Conservation (phyloP, 1,140 invertebrate species). For the Dreissena rostriformis region DNA sequence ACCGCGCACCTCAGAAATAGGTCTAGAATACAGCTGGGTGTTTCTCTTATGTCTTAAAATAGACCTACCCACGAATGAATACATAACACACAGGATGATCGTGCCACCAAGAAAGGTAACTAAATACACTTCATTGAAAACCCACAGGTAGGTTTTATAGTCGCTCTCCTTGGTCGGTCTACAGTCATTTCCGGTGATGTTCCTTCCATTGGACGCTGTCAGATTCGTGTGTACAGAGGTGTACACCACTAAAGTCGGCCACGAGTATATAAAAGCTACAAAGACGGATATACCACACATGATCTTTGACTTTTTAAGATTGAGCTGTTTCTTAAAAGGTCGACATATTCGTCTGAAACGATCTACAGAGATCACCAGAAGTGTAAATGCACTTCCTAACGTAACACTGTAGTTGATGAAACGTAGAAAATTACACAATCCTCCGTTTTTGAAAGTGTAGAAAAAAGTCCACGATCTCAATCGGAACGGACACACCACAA, state of each 20-base stretch:
- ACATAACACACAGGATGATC: conserved; percentile 1
- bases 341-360: conserved; percentile 64
- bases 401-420: conserved; percentile 49
- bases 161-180: conserved; percentile 1
- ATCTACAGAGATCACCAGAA: conserved; percentile 63
- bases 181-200: conserved; percentile 9
- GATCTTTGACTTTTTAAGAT: conserved; percentile 6
- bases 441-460: conserved; percentile 50
- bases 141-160: conserved; percentile 9
- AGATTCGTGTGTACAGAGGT: neutral
- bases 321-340: conserved; percentile 57
- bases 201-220: neutral
- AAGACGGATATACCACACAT: conserved; percentile 11
- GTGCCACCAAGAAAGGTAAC: conserved; percentile 1
- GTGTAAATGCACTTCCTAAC: conserved; percentile 56
- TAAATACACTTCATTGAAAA: conserved; percentile 25
- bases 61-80: conserved; percentile 2
- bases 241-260: conserved; percentile 13
- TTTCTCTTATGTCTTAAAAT: neutral
- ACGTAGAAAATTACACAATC: conserved; percentile 58
- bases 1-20: too few relatives aligned
- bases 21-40: neutral
- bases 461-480: conserved; percentile 62
- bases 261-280: neutral
- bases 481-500: conserved; percentile 60